phyloP scores from a whole-genome alignment of 2,797 vertebrate species.

The Hylomyscus alleni region DNA sequence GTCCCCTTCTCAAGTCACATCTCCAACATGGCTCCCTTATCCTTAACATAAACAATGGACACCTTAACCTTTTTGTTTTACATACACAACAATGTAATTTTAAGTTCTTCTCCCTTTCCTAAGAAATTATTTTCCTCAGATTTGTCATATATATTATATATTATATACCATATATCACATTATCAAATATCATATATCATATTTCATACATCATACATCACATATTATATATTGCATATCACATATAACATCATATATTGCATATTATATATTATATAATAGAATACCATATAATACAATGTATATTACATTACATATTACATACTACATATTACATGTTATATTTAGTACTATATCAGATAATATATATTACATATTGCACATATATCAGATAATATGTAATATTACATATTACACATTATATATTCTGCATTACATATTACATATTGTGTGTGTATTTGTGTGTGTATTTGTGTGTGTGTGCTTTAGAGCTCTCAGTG shows the following conservation, averaged over 20 bases:
- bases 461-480: neutral
- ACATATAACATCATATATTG: too few species aligned
- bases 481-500: neutral
- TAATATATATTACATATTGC: too few species aligned
- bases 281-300: too few species aligned
- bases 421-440: too few species aligned
- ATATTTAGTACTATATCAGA: too few species aligned
- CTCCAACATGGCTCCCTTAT: neutral
- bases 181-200: neutral
- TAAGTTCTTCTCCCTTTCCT: neutral
- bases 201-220: neutral
- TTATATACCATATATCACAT: neutral
- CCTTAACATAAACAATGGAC: neutral
- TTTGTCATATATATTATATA: neutral
- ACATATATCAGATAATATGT: too few species aligned
- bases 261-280: too few species aligned
- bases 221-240: neutral
- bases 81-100: neutral
- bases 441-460: neutral
- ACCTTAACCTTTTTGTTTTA: constrained; percentile 34
- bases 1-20: neutral
- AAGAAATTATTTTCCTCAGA: constrained; percentile 4
- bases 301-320: too few species aligned
- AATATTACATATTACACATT: too few species aligned
- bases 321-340: too few species aligned